These are phyloP conservation scores for Rhadinocentrus ornatus DNA, from an alignment of 2,797 vertebrate genomes.

Conservation along the genomic window DNA sequence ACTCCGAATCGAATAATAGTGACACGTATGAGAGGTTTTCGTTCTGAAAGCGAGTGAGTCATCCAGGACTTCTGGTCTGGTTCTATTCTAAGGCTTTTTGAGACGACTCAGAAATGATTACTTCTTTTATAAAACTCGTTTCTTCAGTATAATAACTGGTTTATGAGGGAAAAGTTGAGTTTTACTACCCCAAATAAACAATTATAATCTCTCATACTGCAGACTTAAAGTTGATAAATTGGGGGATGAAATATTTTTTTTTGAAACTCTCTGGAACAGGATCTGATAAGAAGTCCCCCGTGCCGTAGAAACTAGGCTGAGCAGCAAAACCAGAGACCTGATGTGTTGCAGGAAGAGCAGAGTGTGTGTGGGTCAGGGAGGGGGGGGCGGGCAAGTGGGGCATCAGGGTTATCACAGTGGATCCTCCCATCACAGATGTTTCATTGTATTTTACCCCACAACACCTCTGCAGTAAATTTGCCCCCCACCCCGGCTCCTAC, in stretches of 20 bases:
- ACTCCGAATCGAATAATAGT: too few species aligned
- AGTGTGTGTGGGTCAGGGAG: not conserved
- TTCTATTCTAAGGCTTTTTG: too few species aligned
- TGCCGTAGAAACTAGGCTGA: not conserved
- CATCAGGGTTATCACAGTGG: constrained; percentile 44
- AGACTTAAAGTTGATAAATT: not conserved
- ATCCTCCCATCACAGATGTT: constrained; percentile 75
- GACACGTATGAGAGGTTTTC: too few species aligned
- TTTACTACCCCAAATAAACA: too few species aligned
- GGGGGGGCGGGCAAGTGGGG: constrained; percentile 16
- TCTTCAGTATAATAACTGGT: too few species aligned
- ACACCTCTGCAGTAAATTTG: constrained; percentile 55
- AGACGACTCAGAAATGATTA: too few species aligned
- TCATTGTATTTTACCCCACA: constrained; percentile 55
- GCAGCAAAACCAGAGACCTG: constrained; percentile 3
- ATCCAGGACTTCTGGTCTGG: too few species aligned
- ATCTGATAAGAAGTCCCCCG: constrained; percentile 4
- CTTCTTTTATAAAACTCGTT: too few species aligned
- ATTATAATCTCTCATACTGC: too few species aligned
- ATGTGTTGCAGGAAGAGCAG: constrained; percentile 6
- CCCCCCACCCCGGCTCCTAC: not conserved
- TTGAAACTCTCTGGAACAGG: not conserved
- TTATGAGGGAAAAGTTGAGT: too few species aligned
- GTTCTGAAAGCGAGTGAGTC: too few species aligned
- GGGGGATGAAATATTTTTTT: not conserved